Percentiles rank a stretch among this genome's conserved stretches.
These are phyloP conservation scores for Drosophila guanche DNA, from an alignment of 1,140 invertebrate genomes.

Conservation along the genomic window DNA sequence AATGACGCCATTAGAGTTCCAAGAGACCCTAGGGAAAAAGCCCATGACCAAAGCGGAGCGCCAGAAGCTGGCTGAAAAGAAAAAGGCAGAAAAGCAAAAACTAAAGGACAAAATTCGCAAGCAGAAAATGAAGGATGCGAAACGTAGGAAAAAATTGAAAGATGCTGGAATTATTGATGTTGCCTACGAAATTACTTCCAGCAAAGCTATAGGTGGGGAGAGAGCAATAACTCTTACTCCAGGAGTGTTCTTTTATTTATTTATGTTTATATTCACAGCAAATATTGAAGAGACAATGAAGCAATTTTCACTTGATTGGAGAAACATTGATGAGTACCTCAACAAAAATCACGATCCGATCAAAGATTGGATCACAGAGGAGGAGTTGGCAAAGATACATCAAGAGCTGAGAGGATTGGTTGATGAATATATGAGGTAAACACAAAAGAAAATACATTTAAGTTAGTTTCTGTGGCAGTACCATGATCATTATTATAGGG, in stretches of 20 bases:
- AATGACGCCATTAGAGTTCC: conserved; percentile 85
- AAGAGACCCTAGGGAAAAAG: conserved; percentile 69
- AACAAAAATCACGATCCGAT: conserved; percentile 84
- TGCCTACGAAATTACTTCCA: conserved; percentile 45
- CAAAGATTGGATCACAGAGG: conserved; percentile 84
- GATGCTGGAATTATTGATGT: conserved; percentile 78
- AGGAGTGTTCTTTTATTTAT: background rate
- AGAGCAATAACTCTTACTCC: background rate
- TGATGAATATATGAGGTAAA: conserved; percentile 85
- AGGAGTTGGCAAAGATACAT: conserved; percentile 85
- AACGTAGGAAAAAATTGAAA: conserved; percentile 68
- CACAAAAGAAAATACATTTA: background rate
- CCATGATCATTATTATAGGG: conserved; percentile 25
- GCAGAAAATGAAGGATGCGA: conserved; percentile 70
- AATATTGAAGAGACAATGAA: conserved; percentile 79
- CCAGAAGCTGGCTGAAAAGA: conserved; percentile 64
- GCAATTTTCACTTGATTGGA: conserved; percentile 84
- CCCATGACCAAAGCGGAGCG: conserved; percentile 76
- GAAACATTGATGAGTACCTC: conserved; percentile 76
- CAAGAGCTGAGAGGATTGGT: conserved; percentile 84
- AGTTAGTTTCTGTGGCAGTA: too few relatives aligned
- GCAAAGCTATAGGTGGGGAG: conserved; percentile 60
- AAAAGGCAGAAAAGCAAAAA: conserved; percentile 57
- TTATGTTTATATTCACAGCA: conserved; percentile 26
- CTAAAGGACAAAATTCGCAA: conserved; percentile 59